These are phyloP conservation scores for Corvus cornix DNA, from an alignment of 2,113 vertebrate genomes.

Conservation along the genomic window DNA sequence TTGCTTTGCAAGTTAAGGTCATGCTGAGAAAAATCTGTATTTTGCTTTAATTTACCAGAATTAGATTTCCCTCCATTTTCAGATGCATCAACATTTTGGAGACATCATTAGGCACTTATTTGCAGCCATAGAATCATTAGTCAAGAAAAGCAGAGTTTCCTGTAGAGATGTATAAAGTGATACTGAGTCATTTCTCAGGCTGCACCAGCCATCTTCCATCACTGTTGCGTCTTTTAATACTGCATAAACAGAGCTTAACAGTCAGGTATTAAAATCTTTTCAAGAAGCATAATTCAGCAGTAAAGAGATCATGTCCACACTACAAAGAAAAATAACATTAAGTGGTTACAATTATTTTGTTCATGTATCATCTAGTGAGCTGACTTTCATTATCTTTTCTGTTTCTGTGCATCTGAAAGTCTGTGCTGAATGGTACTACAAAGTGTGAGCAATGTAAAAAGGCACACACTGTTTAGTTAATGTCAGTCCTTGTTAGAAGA, in stretches of 20 bases:
- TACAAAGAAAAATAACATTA: neutral
- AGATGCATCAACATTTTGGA: slow-evolving; percentile 14
- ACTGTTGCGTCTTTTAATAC: neutral
- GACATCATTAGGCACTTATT: neutral
- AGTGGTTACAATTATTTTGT: neutral
- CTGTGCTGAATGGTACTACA: neutral
- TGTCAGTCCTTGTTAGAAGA: neutral
- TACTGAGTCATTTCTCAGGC: neutral
- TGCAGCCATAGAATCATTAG: neutral
- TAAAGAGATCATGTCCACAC: neutral
- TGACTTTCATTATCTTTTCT: neutral
- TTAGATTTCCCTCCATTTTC: neutral
- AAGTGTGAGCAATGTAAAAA: neutral
- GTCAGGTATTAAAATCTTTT: neutral
- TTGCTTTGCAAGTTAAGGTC: neutral
- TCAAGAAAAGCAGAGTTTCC: neutral
- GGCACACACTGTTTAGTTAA: neutral
- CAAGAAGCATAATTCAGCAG: neutral
- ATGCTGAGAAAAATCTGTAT: neutral
- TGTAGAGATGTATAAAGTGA: neutral
- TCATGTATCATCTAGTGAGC: neutral
- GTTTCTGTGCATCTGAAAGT: neutral
- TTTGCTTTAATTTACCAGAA: slow-evolving; percentile 20
- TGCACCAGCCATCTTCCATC: neutral
- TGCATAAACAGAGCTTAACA: neutral